Evolutionary conservation across 2,113 vertebrate species (phyloP).

Genomic region (Equus quagga): DNA sequence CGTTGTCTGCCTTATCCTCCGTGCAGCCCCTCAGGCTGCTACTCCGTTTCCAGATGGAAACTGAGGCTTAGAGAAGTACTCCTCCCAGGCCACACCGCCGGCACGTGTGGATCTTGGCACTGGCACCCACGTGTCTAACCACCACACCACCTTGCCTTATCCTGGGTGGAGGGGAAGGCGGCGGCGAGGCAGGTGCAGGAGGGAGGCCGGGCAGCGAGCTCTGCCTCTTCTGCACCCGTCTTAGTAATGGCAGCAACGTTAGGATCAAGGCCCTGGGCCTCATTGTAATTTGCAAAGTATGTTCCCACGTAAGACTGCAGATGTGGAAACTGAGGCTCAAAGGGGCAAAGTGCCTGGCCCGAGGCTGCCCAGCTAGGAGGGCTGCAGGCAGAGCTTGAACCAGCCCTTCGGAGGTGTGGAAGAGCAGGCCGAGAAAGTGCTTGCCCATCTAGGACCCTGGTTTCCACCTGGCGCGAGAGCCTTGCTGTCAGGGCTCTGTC

Average conservation of each 20-base stretch:
- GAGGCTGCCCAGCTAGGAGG: not conserved
- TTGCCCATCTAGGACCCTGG: accelerated
- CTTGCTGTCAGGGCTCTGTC: accelerated
- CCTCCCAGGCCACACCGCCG: accelerated
- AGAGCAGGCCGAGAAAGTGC: accelerated
- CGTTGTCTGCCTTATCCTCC: not conserved
- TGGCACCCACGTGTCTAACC: accelerated
- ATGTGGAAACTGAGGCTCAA: not conserved
- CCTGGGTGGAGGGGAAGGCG: not conserved
- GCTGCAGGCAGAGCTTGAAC: accelerated
- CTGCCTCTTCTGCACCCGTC: too few relatives aligned
- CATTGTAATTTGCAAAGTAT: accelerated
- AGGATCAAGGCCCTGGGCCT: too few relatives aligned
- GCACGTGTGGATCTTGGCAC: not conserved
- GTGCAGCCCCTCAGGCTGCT: not conserved
- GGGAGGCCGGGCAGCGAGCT: accelerated
- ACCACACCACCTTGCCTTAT: accelerated
- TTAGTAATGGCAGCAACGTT: accelerated
- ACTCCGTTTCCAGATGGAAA: not conserved
- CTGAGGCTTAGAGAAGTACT: not conserved
- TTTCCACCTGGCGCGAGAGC: accelerated
- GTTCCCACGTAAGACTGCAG: not conserved
- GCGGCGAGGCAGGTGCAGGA: accelerated
- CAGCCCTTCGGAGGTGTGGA: accelerated
- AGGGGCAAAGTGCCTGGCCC: accelerated